These are phyloP conservation scores for Tetheella fluctuosa DNA, from an alignment of 2,888 invertebrate genomes.

Conservation along the genomic window DNA sequence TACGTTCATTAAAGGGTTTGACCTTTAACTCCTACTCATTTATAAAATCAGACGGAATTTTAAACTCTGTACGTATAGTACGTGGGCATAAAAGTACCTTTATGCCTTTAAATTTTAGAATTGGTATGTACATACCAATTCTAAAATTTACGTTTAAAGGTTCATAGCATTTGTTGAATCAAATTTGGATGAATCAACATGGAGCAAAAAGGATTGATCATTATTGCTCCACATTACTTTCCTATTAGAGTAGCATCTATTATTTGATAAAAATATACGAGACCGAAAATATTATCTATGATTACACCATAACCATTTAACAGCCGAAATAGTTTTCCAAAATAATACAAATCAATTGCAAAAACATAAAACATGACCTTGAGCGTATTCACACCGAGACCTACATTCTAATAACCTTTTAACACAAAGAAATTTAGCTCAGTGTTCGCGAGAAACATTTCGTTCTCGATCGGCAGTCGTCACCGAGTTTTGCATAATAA, in stretches of 20 bases:
- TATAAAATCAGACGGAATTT: not conserved
- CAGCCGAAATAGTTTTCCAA: constrained; percentile 10
- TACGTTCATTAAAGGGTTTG: constrained; percentile 1
- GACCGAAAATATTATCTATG: not conserved
- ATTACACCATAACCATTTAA: not conserved
- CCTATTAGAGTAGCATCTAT: too few relatives aligned
- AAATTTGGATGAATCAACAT: not conserved
- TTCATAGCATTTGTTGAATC: too few relatives aligned
- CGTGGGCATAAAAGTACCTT: not conserved
- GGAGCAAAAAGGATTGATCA: not conserved
- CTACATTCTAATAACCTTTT: constrained; percentile 80
- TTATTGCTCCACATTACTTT: too few relatives aligned
- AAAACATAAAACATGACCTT: constrained; percentile 56
- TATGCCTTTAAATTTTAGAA: too few relatives aligned
- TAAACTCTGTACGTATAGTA: not conserved
- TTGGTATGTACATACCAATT: too few relatives aligned
- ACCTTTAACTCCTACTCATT: constrained; percentile 7
- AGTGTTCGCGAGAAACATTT: constrained; percentile 61
- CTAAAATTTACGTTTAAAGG: not conserved
- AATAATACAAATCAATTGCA: constrained; percentile 42
- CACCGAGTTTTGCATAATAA: constrained; percentile 76
- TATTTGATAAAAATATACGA: not conserved
- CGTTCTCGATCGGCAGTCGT: constrained; percentile 61
- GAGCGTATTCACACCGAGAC: constrained; percentile 59
- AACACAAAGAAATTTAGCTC: constrained; percentile 67